phyloP scores from a whole-genome alignment of 2,113 vertebrate species.

The Caranx melampygus region DNA sequence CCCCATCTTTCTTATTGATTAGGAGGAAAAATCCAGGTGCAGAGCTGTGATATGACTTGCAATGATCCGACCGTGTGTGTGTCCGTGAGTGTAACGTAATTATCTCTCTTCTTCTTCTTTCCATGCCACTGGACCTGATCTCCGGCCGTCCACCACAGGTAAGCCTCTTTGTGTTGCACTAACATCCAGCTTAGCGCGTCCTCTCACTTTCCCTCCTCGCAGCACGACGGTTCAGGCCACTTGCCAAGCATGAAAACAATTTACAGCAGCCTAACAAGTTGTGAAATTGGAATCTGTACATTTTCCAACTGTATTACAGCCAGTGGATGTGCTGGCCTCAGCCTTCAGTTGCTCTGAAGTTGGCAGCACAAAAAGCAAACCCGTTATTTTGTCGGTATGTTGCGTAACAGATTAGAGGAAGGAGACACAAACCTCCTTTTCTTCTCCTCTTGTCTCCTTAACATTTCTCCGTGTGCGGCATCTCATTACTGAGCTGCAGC shows the following conservation, averaged over 20 bases:
- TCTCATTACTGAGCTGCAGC: constrained; percentile 33
- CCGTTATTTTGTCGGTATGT: constrained; percentile 28
- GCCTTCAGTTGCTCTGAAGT: constrained; percentile 41
- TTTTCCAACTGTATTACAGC: constrained; percentile 66
- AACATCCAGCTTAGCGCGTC: neutral
- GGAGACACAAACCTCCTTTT: constrained; percentile 10
- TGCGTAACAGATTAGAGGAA: constrained; percentile 45
- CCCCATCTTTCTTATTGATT: constrained; percentile 13
- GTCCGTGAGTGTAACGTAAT: constrained; percentile 32
- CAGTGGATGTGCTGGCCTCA: constrained; percentile 56
- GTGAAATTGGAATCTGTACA: constrained; percentile 67
- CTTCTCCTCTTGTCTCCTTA: constrained; percentile 8
- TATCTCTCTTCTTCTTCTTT: constrained; percentile 31
- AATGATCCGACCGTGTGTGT: neutral
- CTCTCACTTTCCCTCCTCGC: constrained; percentile 2
- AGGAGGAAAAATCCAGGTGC: neutral
- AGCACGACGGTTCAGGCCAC: constrained; percentile 15
- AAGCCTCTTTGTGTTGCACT: constrained; percentile 52
- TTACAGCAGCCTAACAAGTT: constrained; percentile 68
- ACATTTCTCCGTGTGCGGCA: neutral
- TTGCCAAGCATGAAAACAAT: constrained; percentile 71
- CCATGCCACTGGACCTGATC: constrained; percentile 37
- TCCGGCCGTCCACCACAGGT: constrained; percentile 52
- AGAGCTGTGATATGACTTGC: neutral
- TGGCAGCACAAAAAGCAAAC: constrained; percentile 55